Evolutionary conservation across 2,888 invertebrate genomes (phyloP), one percentile per base, ranked within the genome.

Genomic region (Parasteatoda lunata): DNA sequence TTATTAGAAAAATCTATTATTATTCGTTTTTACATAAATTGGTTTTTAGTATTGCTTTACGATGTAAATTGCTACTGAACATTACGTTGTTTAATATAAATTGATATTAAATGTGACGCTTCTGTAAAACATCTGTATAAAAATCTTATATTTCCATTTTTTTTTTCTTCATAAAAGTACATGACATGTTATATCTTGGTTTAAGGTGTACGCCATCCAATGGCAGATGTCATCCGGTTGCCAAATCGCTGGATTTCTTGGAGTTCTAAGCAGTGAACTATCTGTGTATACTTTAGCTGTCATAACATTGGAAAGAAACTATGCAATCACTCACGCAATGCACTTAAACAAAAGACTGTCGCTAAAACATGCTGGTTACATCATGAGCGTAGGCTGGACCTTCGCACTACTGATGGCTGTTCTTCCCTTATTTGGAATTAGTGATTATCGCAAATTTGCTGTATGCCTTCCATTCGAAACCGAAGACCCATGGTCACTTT

Each of bases 251-350:
- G 99, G 99, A 51, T 98, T 98, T 92, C 94, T 99, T 72, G 98
- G 97, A 6, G 98, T 98, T 54, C 93, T 98, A 47, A 97, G 97
- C 89, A 97, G 97, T 0, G 98, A 98, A 93, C 93, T 99, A 85
- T 97, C 97, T 64, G 98, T 99, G 68, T 98, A 96, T 93, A 98
- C 98, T 4, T 93, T 99, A 90, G 97, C 98, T 3, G 97, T 99
- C 81, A 99, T 99, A 90, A 98, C 98, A 0, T 93, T 98, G 90
- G 98, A 98, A 92, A 94, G 98, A 49, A 97, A 97, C 93, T 98
- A 98, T 93, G 98, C 98, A 90, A 98, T 98, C 91, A 98, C 98
- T 2, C 97, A 98, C 93, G 98, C 98, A 84, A 98, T 98, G 95
- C 98, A 98, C 92, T 94, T 98, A 86, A 98, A 98, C 93, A 98